These are phyloP conservation scores for Leucophenga montana DNA, from an alignment of 2,888 invertebrate genomes.

Conservation along the genomic window DNA sequence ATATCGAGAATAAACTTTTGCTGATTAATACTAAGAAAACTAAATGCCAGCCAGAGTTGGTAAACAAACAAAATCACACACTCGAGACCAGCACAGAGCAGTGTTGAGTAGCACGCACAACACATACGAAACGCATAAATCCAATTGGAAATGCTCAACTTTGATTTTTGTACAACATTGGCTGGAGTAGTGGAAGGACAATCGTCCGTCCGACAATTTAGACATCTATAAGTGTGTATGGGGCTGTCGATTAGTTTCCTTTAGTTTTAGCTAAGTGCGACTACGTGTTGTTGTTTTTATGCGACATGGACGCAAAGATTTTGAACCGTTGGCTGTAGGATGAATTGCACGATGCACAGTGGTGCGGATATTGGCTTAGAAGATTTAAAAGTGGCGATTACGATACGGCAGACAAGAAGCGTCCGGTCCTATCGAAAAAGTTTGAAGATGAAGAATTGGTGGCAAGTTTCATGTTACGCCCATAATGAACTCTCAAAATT, in stretches of 20 bases:
- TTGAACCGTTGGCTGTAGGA: slow-evolving; percentile 41
- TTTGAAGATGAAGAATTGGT: too few species aligned
- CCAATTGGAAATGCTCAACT: slow-evolving; percentile 67
- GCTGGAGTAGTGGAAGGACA: neutral
- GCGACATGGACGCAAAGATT: slow-evolving; percentile 58
- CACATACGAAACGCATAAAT: slow-evolving; percentile 66
- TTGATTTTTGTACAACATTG: slow-evolving; percentile 55
- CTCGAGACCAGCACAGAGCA: neutral
- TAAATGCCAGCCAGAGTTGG: slow-evolving; percentile 24
- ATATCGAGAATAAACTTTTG: slow-evolving; percentile 42
- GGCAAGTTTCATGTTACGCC: too few species aligned
- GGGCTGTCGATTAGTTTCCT: slow-evolving; percentile 37
- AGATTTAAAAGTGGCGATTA: too few species aligned
- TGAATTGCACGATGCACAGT: too few species aligned
- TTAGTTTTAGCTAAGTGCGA: slow-evolving; percentile 43
- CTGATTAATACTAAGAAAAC: slow-evolving; percentile 65
- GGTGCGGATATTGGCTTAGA: too few species aligned
- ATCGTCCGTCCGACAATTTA: too few species aligned
- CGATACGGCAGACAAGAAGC: too few species aligned
- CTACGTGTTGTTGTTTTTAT: slow-evolving; percentile 60
- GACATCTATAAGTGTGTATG: slow-evolving; percentile 4
- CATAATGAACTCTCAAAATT: too few species aligned
- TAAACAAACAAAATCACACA: slow-evolving; percentile 29
- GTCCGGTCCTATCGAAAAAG: too few species aligned
- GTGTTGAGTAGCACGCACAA: slow-evolving; percentile 34